Conservation (phyloP, 2,888 invertebrate genomes). For the Physocephala rufipes region DNA sequence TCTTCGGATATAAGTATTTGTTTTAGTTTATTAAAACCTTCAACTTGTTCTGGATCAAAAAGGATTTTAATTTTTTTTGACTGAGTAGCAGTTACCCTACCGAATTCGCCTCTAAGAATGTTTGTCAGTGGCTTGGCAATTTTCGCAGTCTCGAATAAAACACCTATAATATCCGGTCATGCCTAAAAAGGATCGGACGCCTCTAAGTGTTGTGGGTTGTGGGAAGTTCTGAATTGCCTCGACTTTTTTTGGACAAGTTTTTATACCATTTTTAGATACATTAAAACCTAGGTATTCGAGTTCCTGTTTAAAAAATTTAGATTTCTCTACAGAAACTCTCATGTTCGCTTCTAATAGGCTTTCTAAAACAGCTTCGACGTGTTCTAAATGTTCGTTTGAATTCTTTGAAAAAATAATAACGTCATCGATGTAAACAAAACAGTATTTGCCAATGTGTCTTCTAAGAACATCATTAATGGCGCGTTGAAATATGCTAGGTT, state of each 20-base stretch:
- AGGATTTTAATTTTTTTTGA: conserved; percentile 57
- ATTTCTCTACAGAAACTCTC: conserved; percentile 39
- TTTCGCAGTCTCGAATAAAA: conserved; percentile 39
- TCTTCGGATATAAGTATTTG: not conserved
- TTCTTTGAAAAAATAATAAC: conserved; percentile 37
- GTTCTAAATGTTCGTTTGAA: conserved; percentile 31
- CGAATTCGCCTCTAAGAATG: conserved; percentile 41
- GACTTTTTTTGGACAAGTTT: conserved; percentile 42
- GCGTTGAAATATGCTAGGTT: conserved; percentile 28
- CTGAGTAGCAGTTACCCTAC: conserved; percentile 39
- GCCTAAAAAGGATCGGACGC: conserved; percentile 44
- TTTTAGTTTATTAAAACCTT: not conserved
- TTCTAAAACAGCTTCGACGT: conserved; percentile 33
- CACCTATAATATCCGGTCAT: conserved; percentile 18
- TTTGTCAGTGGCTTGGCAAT: conserved; percentile 44
- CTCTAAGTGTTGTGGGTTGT: conserved; percentile 41
- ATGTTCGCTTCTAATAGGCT: conserved; percentile 38
- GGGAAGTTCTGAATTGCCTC: conserved; percentile 43
- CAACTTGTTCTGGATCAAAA: conserved; percentile 47
- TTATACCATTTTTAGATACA: conserved; percentile 39
- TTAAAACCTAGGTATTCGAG: conserved; percentile 45
- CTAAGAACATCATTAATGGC: conserved; percentile 36
- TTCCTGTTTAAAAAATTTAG: conserved; percentile 39
- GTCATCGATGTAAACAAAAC: conserved; percentile 38
- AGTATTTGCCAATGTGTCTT: conserved; percentile 37